phyloP scores from a whole-genome alignment of 2,888 invertebrate species.

The Drosophila quasianomalipes region DNA sequence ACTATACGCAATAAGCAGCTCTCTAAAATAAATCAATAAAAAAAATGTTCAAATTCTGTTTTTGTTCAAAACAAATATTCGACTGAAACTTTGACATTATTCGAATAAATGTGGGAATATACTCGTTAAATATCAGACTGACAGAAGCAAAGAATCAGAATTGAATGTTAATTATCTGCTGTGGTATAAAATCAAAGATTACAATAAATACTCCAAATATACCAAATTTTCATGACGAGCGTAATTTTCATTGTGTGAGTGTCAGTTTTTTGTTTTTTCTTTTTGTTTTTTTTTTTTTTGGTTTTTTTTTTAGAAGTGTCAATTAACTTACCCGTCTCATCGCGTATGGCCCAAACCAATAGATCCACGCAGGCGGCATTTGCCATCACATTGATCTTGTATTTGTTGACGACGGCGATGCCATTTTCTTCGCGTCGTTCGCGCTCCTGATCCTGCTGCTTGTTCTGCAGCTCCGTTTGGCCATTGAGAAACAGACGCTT shows the following conservation, averaged over 20 bases:
- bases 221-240: not conserved
- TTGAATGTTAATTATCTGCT: not conserved
- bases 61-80: too few relatives aligned
- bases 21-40: too few relatives aligned
- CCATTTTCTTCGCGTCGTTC: constrained; percentile 93
- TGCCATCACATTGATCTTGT: constrained; percentile 97
- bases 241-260: not conserved
- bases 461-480: constrained; percentile 95
- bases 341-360: constrained; percentile 98
- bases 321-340: constrained; percentile 92
- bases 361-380: constrained; percentile 99
- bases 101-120: not conserved
- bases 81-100: not conserved
- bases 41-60: too few relatives aligned
- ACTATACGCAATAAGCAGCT: too few relatives aligned
- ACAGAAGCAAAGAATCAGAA: not conserved
- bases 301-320: not conserved
- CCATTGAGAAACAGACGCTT: constrained; percentile 95
- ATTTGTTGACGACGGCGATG: constrained; percentile 91
- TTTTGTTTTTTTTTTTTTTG: not conserved
- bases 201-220: not conserved
- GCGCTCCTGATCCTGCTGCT: constrained; percentile 93
- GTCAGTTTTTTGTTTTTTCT: not conserved
- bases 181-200: not conserved
- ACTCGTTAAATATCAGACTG: not conserved